Percentiles rank a stretch among this genome's conserved stretches.
phyloP scores from a whole-genome alignment of 2,888 invertebrate species.

The Eupithecia subumbrata region DNA sequence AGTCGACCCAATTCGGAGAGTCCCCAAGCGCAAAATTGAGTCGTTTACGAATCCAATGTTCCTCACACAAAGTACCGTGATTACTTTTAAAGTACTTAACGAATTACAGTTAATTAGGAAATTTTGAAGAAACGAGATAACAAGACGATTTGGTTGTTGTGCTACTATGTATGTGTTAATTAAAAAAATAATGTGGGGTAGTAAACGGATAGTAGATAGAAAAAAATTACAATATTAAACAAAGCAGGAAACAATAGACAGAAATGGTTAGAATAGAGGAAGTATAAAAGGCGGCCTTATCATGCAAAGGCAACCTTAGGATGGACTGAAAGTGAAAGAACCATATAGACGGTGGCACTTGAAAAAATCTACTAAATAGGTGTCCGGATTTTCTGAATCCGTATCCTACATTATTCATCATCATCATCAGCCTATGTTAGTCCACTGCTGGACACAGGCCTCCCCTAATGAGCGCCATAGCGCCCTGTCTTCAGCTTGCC shows the following conservation, averaged over 20 bases:
- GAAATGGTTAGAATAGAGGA: too few relatives aligned
- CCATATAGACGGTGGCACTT: too few relatives aligned
- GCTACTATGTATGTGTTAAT: background rate
- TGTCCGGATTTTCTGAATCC: background rate
- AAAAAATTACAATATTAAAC: too few relatives aligned
- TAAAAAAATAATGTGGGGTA: background rate
- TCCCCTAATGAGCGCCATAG: too few relatives aligned
- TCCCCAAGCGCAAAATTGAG: constrained; percentile 58
- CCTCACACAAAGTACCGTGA: constrained; percentile 45
- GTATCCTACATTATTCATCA: too few relatives aligned
- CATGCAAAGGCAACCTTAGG: too few relatives aligned
- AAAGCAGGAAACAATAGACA: too few relatives aligned
- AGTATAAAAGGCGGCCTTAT: too few relatives aligned
- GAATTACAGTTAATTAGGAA: constrained; percentile 27
- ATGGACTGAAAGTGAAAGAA: too few relatives aligned
- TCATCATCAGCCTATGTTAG: too few relatives aligned
- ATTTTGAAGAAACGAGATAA: constrained; percentile 16
- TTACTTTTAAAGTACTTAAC: constrained; percentile 42
- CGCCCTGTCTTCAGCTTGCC: too few relatives aligned
- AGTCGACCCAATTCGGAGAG: constrained; percentile 60
- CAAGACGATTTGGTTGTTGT: background rate
- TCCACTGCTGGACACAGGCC: too few relatives aligned
- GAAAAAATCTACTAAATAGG: background rate
- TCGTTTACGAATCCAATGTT: constrained; percentile 55
- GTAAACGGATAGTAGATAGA: background rate